Evolutionary conservation across 2,888 invertebrate genomes (phyloP).

Genomic region (Amiota mariae): DNA sequence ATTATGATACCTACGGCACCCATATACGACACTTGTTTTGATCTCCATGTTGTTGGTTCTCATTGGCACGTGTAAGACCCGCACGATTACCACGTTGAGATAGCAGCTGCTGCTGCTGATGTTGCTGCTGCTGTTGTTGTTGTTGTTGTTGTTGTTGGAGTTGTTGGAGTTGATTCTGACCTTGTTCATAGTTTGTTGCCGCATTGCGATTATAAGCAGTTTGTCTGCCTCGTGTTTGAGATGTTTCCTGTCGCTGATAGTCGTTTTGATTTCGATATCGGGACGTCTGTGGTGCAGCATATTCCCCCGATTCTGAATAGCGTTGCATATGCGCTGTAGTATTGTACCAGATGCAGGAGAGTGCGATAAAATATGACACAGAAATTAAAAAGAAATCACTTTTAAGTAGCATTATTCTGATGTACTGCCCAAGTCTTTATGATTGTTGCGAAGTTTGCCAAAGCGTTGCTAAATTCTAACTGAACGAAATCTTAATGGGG

Average conservation of each 20-base stretch:
- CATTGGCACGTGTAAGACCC: slow-evolving; percentile 19
- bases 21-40: slow-evolving; percentile 64
- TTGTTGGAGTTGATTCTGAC: slow-evolving; percentile 22
- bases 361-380: slow-evolving; percentile 39
- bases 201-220: slow-evolving; percentile 19
- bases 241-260: slow-evolving; percentile 31
- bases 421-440: neutral
- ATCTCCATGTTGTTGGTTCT: slow-evolving; percentile 25
- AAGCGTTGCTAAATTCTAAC: slow-evolving; percentile 46
- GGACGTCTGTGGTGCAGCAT: slow-evolving; percentile 38
- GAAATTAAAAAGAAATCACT: neutral
- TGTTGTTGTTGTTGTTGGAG: slow-evolving; percentile 23
- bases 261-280: neutral
- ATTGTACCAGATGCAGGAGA: slow-evolving; percentile 28
- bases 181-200: slow-evolving; percentile 11
- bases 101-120: slow-evolving; percentile 37
- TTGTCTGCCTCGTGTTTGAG: slow-evolving; percentile 18
- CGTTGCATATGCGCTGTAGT: slow-evolving; percentile 30
- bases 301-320: slow-evolving; percentile 48
- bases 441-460: neutral
- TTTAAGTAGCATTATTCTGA: neutral
- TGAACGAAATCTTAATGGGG: slow-evolving; percentile 41
- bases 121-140: slow-evolving; percentile 25
- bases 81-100: slow-evolving; percentile 14
- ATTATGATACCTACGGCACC: slow-evolving; percentile 66